Base-by-base conservation (phyloP, 2,113 vertebrate genomes). In the Xenopus borealis region DNA sequence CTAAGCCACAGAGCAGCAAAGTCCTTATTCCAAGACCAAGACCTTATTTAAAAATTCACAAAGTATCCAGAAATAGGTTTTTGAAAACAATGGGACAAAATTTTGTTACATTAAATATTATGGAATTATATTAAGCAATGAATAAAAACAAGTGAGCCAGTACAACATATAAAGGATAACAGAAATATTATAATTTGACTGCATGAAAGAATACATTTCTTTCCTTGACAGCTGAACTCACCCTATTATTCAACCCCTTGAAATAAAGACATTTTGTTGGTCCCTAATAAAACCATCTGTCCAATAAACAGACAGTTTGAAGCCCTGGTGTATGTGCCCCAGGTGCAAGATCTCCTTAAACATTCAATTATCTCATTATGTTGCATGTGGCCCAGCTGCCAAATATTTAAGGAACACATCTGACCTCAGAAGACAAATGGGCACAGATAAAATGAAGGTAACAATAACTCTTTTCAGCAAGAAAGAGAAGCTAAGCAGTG, bases 301-400 rank as follows among this genome's bases (percentile, higher is more conserved):
- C 47, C 10, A n/a, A 18, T n/a, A 13, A 50, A 10, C 9, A 18
- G 44, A 53, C 45, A 27, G 73, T 55, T 63, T 13, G 20, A 69
- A 68, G 66, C 73, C 20, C 58, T 40, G 10, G 58, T 40, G 72
- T 66, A 57, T 69, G 72, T 50, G 66, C 53, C 66, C 69, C 73
- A 76, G 73, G 73, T 76, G 73, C 73, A 69, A 27, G 73, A 69
- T 63, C 73, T 69, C 45, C 58, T 58, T 62, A 61, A 69, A 69
- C 57, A 76, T 69, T 69, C 58, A 76, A 45, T 55, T 13, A 52
- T 69, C 66, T 76, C 68, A 76, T 75, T 75, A 75, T 63, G 7
- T 40, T 58, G 46, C 40, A 47, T 33, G 19, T 40, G 52, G 58
- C 52, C 73, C 73, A 76, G 66, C 73, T 76, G 73, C 46, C 12